Evolutionary conservation across 2,113 vertebrate species (phyloP), one percentile per base, ranked within the genome.

Genomic region (Arvicanthis niloticus): DNA sequence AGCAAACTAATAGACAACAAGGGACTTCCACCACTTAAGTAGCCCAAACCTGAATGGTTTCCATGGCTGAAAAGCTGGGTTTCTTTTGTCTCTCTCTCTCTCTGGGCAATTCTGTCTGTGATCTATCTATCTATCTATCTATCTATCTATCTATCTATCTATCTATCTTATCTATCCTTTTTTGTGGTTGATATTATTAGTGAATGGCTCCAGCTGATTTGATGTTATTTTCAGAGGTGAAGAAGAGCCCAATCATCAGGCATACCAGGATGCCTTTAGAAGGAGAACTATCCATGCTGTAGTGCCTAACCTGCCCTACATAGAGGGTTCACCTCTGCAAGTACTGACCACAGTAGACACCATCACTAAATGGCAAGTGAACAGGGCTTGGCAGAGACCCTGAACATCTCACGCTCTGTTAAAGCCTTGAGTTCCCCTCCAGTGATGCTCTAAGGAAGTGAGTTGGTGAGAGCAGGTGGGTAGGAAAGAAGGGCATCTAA

Each of bases 191-290:
- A 86, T 91, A 42, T 56, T 60, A 86, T 60, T 93, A 77, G 7
- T 86, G 82, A 22, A 77, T 29, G 24, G 56, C 91, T 95, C 40
- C 34, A 3, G 81, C 82, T 94, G 93, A 88, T 77, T 3, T 94
- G 88, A 65, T 95, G 21, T 21, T 88, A 62, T 89, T 92, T 86
- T 42, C 56, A 89, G 56, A 53, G n/a, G 21, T 40, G 34, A 68
- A 37, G 34, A 37, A 29, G 29, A 82, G 77, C 88, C 85, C n/a
- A 40, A 3, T 8, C 58, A 93, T 87, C 88, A 80, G 87, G 37
- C 58, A 80, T 53, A 96, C 58, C 93, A 93, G 91, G 95, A 96
- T 77, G 89, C 60, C 94, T 73, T 94, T 86, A 95, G 15, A 11
- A 75, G 26, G 73, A 68, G 62, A 58, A 37, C 40, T 31, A 67